Conservation (phyloP, 1,140 invertebrate genomes). For the Colletes latitarsis region DNA sequence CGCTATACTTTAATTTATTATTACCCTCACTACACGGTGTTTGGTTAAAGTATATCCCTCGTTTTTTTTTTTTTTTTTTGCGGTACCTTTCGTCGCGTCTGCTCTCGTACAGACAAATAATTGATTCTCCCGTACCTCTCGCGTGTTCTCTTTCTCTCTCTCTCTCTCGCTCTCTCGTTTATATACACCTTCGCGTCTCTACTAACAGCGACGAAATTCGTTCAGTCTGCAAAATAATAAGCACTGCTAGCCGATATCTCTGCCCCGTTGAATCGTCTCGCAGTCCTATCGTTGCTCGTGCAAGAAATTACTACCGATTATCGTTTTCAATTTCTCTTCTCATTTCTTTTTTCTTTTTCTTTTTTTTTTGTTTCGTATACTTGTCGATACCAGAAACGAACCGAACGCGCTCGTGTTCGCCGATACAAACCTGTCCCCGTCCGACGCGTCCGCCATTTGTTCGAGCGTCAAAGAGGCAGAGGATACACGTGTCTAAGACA, state of each 20-base stretch:
- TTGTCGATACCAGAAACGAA: slow-evolving; percentile 24
- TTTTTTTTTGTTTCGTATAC: slow-evolving; percentile 35
- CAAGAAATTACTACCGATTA: background rate
- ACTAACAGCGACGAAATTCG: slow-evolving; percentile 72
- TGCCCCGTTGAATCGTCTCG: background rate
- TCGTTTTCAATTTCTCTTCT: background rate
- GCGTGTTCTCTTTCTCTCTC: slow-evolving; percentile 34
- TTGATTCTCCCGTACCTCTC: slow-evolving; percentile 58
- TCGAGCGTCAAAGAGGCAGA: slow-evolving; percentile 13
- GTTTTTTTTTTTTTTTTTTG: slow-evolving; percentile 1
- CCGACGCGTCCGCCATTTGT: background rate
- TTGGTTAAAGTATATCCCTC: slow-evolving; percentile 76
- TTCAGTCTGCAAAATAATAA: slow-evolving; percentile 55
- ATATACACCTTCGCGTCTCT: slow-evolving; percentile 75
- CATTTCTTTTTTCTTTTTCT: background rate
- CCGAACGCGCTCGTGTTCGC: background rate
- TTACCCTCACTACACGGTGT: slow-evolving; percentile 79
- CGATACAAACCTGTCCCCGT: background rate
- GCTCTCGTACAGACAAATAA: slow-evolving; percentile 67
- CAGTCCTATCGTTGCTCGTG: background rate
- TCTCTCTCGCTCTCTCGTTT: slow-evolving; percentile 39
- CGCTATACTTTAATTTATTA: slow-evolving; percentile 77
- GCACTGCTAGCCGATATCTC: slow-evolving; percentile 28
- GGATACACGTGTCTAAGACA: slow-evolving; percentile 3
- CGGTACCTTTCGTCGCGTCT: slow-evolving; percentile 29